Evolutionary conservation across 30 jellyfish, hydroid and myxozoan species (phyloP).

Genomic region (Aurelia aurita): DNA sequence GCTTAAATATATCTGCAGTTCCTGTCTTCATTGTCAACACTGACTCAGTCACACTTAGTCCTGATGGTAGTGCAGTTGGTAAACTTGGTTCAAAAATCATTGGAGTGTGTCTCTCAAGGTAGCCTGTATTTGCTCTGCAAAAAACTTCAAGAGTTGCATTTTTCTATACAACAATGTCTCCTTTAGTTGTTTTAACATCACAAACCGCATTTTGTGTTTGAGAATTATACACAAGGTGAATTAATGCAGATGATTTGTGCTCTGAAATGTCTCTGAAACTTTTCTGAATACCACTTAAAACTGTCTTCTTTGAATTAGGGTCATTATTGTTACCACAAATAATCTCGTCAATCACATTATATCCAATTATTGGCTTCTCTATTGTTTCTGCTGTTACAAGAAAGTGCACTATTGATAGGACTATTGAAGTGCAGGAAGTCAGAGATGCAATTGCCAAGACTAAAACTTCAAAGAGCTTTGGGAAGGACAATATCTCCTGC

Average conservation of each 20-base stretch:
- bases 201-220: conserved; percentile 12
- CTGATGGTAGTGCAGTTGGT: conserved; percentile 19
- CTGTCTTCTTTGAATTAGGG: conserved; percentile 5
- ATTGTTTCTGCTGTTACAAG: conserved; percentile 44
- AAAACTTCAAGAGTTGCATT: neutral
- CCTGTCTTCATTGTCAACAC: conserved; percentile 38
- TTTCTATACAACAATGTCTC: neutral
- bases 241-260: conserved; percentile 12
- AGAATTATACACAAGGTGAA: conserved; percentile 37
- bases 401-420: conserved; percentile 38
- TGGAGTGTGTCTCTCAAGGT: conserved; percentile 32
- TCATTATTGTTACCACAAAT: conserved; percentile 22
- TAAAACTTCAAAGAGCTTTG: no score
- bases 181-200: conserved; percentile 11
- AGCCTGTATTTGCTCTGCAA: conserved; percentile 19
- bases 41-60: conserved; percentile 44
- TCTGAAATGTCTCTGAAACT: conserved; percentile 15
- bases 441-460: no score
- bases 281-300: conserved; percentile 10
- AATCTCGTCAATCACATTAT: conserved; percentile 25
- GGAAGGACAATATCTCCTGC: no score
- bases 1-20: conserved; percentile 21
- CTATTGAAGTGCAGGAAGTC: no score
- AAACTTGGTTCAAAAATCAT: conserved; percentile 42
- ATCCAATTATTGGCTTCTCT: conserved; percentile 41